Conservation (phyloP, 2,113 vertebrate genomes). For the Crypturellus undulatus region DNA sequence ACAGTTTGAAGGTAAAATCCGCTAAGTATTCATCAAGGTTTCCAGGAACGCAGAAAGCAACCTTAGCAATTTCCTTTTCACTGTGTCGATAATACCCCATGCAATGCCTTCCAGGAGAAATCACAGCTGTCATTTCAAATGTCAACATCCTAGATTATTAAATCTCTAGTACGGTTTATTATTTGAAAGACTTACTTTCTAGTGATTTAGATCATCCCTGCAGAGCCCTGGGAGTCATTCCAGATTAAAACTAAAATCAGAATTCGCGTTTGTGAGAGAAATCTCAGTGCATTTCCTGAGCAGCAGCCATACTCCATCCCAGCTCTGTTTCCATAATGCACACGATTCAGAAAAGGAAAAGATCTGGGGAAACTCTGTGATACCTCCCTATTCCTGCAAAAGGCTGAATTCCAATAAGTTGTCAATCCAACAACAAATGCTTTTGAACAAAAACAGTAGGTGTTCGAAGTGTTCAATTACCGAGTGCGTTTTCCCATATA, state of each 20-base stretch:
- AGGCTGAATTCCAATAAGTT: slow-evolving; percentile 49
- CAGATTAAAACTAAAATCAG: slow-evolving; percentile 58
- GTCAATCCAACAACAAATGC: slow-evolving; percentile 53
- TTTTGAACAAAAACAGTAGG: slow-evolving; percentile 58
- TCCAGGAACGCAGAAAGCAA: slow-evolving; percentile 34
- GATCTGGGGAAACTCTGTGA: neutral
- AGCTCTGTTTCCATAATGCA: slow-evolving; percentile 19
- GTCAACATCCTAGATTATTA: slow-evolving; percentile 39
- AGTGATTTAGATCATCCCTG: slow-evolving; percentile 38
- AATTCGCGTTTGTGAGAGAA: slow-evolving; percentile 35
- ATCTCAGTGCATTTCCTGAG: neutral
- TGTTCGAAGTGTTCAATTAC: slow-evolving; percentile 41
- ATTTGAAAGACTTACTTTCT: slow-evolving; percentile 56
- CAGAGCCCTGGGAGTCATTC: slow-evolving; percentile 43
- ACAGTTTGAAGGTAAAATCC: neutral
- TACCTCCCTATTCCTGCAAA: neutral
- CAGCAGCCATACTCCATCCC: neutral
- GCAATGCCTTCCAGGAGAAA: slow-evolving; percentile 13
- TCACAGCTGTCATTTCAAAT: neutral
- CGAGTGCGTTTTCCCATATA: neutral
- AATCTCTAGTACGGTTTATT: slow-evolving; percentile 32
- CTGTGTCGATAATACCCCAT: neutral
- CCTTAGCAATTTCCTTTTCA: neutral
- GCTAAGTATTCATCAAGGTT: slow-evolving; percentile 9
- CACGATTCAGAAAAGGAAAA: neutral